Evolutionary conservation across 2,113 vertebrate genomes (phyloP).

Genomic region (Piprites chloris): DNA sequence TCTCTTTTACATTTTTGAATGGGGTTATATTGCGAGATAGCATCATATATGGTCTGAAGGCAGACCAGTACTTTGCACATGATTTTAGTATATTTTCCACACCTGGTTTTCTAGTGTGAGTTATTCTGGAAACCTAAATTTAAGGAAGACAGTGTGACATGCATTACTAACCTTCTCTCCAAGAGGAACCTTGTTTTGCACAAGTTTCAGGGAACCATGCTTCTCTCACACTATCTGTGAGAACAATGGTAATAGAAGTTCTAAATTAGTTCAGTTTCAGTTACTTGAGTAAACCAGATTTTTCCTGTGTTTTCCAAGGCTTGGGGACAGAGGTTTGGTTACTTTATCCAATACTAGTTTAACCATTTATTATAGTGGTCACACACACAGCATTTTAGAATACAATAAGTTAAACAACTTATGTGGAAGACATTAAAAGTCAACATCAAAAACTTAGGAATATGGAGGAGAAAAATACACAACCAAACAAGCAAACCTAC

Average conservation of each 20-base stretch:
- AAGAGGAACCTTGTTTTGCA: background rate
- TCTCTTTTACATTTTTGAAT: background rate
- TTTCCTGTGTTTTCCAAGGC: background rate
- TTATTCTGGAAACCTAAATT: background rate
- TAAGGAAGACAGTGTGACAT: background rate
- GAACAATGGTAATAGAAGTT: background rate
- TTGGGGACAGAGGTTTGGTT: background rate
- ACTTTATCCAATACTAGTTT: background rate
- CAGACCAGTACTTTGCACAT: background rate
- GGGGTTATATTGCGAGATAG: background rate
- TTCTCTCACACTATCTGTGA: background rate
- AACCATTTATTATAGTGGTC: background rate
- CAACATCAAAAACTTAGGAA: background rate
- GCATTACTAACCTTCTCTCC: background rate
- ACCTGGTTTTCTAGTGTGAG: background rate
- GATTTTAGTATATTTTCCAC: background rate
- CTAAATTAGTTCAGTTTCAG: background rate
- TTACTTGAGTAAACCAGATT: background rate
- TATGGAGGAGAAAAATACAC: background rate
- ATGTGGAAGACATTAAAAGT: background rate
- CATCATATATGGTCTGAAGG: background rate
- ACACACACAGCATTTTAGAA: background rate
- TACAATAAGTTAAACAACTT: background rate
- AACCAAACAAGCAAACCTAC: background rate
- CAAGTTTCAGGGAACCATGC: background rate